Conservation (phyloP, 2,888 invertebrate species). For the Eupithecia abbreviata region DNA sequence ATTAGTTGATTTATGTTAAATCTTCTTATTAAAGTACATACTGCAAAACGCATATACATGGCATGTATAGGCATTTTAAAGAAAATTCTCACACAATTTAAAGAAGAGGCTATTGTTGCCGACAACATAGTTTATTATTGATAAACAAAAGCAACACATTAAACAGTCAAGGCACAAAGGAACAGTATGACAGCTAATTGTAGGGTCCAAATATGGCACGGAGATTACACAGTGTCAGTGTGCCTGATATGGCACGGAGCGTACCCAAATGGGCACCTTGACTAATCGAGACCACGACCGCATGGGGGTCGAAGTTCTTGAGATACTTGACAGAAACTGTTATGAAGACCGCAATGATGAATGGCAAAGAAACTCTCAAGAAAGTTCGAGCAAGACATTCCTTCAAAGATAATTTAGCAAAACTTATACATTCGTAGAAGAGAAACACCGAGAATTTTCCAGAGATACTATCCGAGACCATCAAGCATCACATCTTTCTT, state of each 20-base stretch:
- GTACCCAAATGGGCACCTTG: constrained; percentile 72
- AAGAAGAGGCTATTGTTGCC: constrained; percentile 14
- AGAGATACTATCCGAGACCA: constrained; percentile 42
- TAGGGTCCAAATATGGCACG: constrained; percentile 68
- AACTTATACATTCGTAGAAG: constrained; percentile 1
- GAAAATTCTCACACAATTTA: constrained; percentile 5
- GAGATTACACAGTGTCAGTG: constrained; percentile 70
- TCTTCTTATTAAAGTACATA: neutral
- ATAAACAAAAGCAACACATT: constrained; percentile 46
- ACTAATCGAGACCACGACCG: constrained; percentile 71
- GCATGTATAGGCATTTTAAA: neutral
- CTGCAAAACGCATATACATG: constrained; percentile 16
- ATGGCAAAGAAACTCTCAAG: constrained; percentile 35
- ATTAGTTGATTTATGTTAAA: neutral
- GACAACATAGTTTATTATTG: constrained; percentile 39
- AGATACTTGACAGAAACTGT: constrained; percentile 53
- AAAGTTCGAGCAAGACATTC: neutral
- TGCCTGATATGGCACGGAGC: constrained; percentile 64
- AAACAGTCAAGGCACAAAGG: constrained; percentile 62
- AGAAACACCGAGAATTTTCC: constrained; percentile 23
- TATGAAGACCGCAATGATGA: constrained; percentile 46
- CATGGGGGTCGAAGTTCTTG: constrained; percentile 60
- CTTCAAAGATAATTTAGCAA: constrained; percentile 13
- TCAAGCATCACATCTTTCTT: constrained; percentile 55
- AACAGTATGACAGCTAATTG: constrained; percentile 75